Base-by-base conservation (phyloP, 2,797 vertebrate genomes). In the Galagoides demidoff region DNA sequence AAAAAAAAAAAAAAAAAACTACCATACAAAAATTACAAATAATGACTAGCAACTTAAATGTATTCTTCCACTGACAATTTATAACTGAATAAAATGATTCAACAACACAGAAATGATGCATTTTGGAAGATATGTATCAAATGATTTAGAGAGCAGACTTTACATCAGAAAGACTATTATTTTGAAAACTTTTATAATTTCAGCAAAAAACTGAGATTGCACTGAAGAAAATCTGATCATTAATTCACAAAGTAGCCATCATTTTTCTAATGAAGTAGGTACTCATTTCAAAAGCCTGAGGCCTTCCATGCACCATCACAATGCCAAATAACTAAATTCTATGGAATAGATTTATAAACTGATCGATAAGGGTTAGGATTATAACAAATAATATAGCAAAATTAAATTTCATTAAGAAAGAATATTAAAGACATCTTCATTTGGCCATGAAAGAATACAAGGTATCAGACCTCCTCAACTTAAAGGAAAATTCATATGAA, bases 41-140 rank as follows among this genome's bases (percentile, higher is more conserved):
- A 86, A 83, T 68, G 39, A 43, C 29, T 55, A 79, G 19, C 11
- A 95, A 93, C 52, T 79, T 74, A 89, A 34, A 81, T 45, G 66
- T 81, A 63, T 22, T 90, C 77, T 89, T 22, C 66, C 19, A 86
- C 1, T 79, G 7, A 43, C 39, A 43, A 43, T 43, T 43, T 93
- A 81, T 63, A 93, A 97, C 20, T 84, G 85, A 86, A 37, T 95
- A n/a, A 86, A 93, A 89, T 87, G 27, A 89, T 17, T 70, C 25
- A 95, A 78, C 34, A 94, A 37, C 13, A 94, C 27, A 43, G 39
- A 92, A 88, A 91, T 7, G 82, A 83, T 63, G 17, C 71, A 79
- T 90, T 92, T 77, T 61, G 77, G 39, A 94, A 85, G 25, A 43
- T 29, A 57, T 31, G 25, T 76, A 84, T 57, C 63, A 81, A 79